Evolutionary conservation across 2,797 vertebrate genomes (phyloP), one percentile per base, ranked within the genome.

Genomic region (Poecilia gillii): DNA sequence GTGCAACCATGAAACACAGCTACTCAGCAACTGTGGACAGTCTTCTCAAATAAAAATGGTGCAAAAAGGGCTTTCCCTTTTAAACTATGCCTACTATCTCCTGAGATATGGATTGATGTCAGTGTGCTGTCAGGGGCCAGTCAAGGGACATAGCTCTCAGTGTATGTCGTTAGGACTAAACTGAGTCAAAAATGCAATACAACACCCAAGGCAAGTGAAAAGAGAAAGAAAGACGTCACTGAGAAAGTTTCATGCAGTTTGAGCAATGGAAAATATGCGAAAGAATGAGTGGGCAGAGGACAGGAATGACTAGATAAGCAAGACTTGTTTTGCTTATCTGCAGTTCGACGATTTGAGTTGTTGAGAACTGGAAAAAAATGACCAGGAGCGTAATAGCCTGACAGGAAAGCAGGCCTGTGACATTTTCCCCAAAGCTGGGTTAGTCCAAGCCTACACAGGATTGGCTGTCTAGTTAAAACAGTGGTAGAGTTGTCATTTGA

Each of bases 61-160:
- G 59, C 59, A 62, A 77, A 80, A 76, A 77, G 7, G 14, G 2
- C 0, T 62, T 68, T 75, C 53, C 75, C 72, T 74, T 70, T 82
- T 74, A 85, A 72, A 79, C 83, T 87, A 81, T 84, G 81, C 81
- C 62, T 1, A 0, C 47, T 78, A 82, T 88, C 83, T 83, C 64
- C 57, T 47, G 82, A 74, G 85, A 74, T 41, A 78, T 16, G 70
- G 79, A 77, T 80, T 82, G 85, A 84, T 89, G 89, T 89, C 91
- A 82, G 77, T 51, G 76, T 4, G 20, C 82, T 89, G 88, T 90
- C 87, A 88, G 75, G 84, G 86, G 88, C 81, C 88, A 79, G 28
- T 39, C 78, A 71, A 80, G 73, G 76, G 79, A 47, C 55, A 1
- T 62, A 18, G 66, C 20, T 77, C 84, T 82, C 84, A 79, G 46